These are phyloP conservation scores for Hypotaenidia okinawae DNA, from an alignment of 2,797 vertebrate species.

Conservation along the genomic window DNA sequence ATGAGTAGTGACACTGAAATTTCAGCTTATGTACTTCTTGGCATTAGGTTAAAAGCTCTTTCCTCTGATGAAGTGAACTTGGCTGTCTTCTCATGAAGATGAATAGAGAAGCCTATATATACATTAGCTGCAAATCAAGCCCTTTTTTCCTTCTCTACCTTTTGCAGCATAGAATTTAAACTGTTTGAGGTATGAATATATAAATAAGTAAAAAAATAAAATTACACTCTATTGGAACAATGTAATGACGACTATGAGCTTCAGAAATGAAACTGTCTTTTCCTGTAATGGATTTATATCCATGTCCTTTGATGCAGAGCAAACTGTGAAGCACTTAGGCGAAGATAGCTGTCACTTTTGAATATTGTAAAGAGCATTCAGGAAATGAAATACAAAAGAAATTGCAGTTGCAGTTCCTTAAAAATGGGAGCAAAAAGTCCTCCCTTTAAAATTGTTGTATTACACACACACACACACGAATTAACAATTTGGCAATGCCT, in stretches of 20 bases:
- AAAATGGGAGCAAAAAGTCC: not conserved
- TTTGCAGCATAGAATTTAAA: not conserved
- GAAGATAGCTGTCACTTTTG: not conserved
- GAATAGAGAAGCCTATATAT: not conserved
- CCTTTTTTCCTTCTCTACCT: not conserved
- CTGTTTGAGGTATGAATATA: not conserved
- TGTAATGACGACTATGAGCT: not conserved
- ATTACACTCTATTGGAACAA: not conserved
- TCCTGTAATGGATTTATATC: not conserved
- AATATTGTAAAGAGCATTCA: not conserved
- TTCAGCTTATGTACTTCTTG: not conserved
- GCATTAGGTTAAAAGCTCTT: not conserved
- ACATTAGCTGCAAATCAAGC: not conserved
- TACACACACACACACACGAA: not conserved
- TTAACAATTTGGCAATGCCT: not conserved
- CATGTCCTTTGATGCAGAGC: not conserved
- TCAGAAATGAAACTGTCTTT: not conserved
- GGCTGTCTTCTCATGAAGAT: not conserved
- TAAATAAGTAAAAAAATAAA: not conserved
- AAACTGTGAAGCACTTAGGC: not conserved
- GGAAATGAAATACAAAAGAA: not conserved
- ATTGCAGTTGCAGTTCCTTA: not conserved
- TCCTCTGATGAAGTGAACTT: not conserved
- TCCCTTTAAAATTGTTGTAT: not conserved
- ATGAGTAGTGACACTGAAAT: not conserved